A percentile compares a stretch with the other conserved stretches of the same genome.
Conservation (phyloP, 2,888 invertebrate species). For the Acronicta psi region DNA sequence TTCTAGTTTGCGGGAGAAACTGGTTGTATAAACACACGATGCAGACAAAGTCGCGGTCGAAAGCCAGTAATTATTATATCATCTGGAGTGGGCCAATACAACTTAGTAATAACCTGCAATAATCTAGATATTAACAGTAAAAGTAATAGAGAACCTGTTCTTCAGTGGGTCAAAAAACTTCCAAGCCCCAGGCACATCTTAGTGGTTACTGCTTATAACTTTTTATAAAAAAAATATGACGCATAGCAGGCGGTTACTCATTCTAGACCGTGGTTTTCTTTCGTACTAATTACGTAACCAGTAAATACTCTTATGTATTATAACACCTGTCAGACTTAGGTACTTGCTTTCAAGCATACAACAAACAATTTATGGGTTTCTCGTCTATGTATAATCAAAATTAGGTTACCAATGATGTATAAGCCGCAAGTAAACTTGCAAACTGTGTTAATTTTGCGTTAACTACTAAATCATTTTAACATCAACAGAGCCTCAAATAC, state of each 20-base stretch:
- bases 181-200: conserved; percentile 18
- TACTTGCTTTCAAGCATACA: not conserved
- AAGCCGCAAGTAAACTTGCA: not conserved
- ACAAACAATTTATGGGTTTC: not conserved
- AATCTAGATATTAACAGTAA: conserved; percentile 12
- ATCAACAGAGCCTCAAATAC: conserved; percentile 9
- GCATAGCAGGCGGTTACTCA: conserved; percentile 33
- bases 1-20: too few relatives aligned
- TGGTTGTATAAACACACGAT: not conserved
- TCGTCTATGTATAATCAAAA: not conserved
- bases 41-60: not conserved
- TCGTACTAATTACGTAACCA: conserved; percentile 32
- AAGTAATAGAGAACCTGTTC: conserved; percentile 28
- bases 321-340: conserved; percentile 7
- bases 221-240: conserved; percentile 26
- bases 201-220: conserved; percentile 14
- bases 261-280: conserved; percentile 23
- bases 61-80: not conserved
- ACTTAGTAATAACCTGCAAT: conserved; percentile 10
- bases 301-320: conserved; percentile 11
- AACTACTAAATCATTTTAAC: conserved; percentile 1
- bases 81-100: conserved; percentile 9
- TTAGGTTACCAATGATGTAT: not conserved
- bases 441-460: not conserved
- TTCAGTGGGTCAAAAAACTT: conserved; percentile 37